Base-by-base conservation (phyloP, 2,797 vertebrate species). In the Odontamblyopus rebecca region DNA sequence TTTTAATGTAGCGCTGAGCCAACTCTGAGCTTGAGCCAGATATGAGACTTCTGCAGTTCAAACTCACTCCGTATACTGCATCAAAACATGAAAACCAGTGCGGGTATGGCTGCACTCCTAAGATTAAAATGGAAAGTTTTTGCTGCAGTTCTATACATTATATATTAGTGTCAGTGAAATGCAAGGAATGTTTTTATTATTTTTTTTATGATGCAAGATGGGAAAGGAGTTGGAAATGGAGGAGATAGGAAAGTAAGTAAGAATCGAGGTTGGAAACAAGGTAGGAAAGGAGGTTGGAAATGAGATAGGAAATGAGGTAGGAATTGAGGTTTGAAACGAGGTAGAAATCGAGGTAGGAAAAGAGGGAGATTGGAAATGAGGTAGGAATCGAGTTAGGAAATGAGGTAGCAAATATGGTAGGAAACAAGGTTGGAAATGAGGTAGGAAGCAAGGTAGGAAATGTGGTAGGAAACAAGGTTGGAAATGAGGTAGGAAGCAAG, bases 1-100 rank as follows among this genome's bases (percentile, higher is more conserved):
- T 79, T 63, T 30, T 16, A 66, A 66, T 66, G 12, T 35, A 57
- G 73, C 67, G 41, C 64, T 61, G 29, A 60, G 71, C 67, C 29
- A 44, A 64, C 51, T 26, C 26, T 11, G 62, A 63, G 38, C 38
- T n/a, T n/a, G 35, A 19, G 5, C 35, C 30, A 19, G 18, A 32
- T 38, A 32, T 19, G 8, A 38, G 26, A 12, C 13, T 4, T 6
- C 13, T 59, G n/a, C 23, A 29, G 29, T 27, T 26, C 56, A 59
- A 11, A 59, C 54, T 13, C 13, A 26, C 9, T 57, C 9, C 4
- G 26, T 26, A 57, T 27, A 27, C 23, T 26, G 23, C 23, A 5
- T 23, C 7, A 11, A n/a, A 54, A 54, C 23, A 57, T 26, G 7
- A 57, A 57, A 3, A 12, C 13, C 3, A 12, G 11, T 26, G 26